A percentile compares a stretch with the other conserved stretches of the same genome.
Evolutionary conservation across 2,888 invertebrate species (phyloP).

Genomic region (Nezara viridula): DNA sequence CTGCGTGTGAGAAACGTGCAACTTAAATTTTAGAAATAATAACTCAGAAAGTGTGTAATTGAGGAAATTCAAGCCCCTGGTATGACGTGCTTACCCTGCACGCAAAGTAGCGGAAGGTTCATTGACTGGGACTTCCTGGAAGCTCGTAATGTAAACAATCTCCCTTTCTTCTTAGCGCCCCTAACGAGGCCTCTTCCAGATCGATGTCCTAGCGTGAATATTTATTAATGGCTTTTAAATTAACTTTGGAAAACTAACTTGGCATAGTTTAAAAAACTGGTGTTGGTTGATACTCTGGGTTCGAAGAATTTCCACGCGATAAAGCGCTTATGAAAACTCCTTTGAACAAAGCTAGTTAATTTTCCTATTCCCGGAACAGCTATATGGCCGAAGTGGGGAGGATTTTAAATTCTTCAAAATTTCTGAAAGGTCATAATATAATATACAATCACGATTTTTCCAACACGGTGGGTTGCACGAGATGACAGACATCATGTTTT

Average conservation of each 20-base stretch:
- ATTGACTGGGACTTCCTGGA: conserved; percentile 44
- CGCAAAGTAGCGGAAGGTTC: conserved; percentile 40
- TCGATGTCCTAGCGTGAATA: not conserved
- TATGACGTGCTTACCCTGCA: conserved; percentile 42
- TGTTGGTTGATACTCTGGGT: not conserved
- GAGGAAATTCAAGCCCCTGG: conserved; percentile 29
- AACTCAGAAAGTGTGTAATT: conserved; percentile 48
- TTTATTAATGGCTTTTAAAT: conserved; percentile 39
- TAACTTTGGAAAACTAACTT: conserved; percentile 26
- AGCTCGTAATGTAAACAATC: conserved; percentile 39
- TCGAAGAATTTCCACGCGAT: not conserved
- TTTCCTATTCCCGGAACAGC: too few species aligned
- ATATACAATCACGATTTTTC: too few species aligned
- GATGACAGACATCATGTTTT: too few species aligned
- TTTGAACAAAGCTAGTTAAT: not conserved
- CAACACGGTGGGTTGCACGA: too few species aligned
- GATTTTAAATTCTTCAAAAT: not conserved
- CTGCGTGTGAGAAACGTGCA: not conserved
- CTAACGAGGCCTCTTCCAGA: not conserved
- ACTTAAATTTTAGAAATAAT: conserved; percentile 48
- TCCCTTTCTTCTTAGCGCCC: conserved; percentile 5
- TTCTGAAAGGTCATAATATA: too few species aligned
- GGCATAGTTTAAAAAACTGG: not conserved
- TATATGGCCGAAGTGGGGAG: not conserved
- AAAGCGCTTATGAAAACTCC: not conserved